These are phyloP conservation scores for Dendrolimus kikuchii DNA, from an alignment of 1,140 invertebrate species.

Conservation along the genomic window DNA sequence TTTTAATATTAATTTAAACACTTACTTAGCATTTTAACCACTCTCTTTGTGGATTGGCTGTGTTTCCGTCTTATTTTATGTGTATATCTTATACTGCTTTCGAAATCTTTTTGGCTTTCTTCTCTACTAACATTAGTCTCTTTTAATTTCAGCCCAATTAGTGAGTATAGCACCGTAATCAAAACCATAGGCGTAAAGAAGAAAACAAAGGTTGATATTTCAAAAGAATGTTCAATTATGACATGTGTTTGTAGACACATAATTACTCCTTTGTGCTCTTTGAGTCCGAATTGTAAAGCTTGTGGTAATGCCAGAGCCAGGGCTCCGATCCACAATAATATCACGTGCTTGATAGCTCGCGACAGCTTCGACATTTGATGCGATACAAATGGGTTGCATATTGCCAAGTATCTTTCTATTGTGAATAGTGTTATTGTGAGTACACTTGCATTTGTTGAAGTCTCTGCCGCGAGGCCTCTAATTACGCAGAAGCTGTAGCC, in stretches of 20 bases:
- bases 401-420: conserved; percentile 85
- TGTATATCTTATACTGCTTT: conserved; percentile 23
- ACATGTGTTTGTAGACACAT: conserved; percentile 75
- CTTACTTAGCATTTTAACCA: conserved; percentile 76
- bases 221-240: conserved; percentile 82
- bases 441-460: conserved; percentile 94
- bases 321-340: conserved; percentile 82
- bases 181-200: conserved; percentile 90
- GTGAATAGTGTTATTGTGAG: conserved; percentile 89
- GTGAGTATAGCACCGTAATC: conserved; percentile 87
- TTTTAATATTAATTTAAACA: conserved; percentile 8
- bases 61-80: conserved; percentile 46
- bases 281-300: conserved; percentile 81
- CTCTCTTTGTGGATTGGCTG: conserved; percentile 69
- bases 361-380: conserved; percentile 90
- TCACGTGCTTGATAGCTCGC: conserved; percentile 81
- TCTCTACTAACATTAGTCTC: conserved; percentile 74
- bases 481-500: conserved; percentile 89
- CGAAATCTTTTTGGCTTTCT: conserved; percentile 34
- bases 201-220: conserved; percentile 88
- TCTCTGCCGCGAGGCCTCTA: conserved; percentile 88
- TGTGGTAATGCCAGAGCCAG: conserved; percentile 85
- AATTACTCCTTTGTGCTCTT: conserved; percentile 59
- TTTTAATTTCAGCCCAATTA: conserved; percentile 85
- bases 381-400: conserved; percentile 82